phyloP scores from a whole-genome alignment of 2,888 invertebrate genomes.

The Trypoxylon attenuatum region DNA sequence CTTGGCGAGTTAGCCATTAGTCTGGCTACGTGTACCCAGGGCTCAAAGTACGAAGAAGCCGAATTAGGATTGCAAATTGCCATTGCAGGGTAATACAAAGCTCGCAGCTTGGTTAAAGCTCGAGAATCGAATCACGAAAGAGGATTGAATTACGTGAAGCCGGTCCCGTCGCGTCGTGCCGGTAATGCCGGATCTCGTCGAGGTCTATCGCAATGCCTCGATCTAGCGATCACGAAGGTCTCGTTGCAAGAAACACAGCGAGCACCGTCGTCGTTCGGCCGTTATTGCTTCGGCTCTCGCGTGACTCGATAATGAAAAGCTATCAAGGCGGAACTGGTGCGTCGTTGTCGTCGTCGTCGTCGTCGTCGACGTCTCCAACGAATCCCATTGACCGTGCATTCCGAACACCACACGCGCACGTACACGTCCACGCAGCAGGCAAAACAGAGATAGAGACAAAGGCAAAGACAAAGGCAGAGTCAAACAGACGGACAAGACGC shows the following conservation, averaged over 20 bases:
- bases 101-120: slow-evolving; percentile 31
- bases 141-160: slow-evolving; percentile 40
- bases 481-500: too few species aligned
- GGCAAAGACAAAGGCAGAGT: too few species aligned
- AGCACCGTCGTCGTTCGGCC: slow-evolving; percentile 4
- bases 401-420: slow-evolving; percentile 6
- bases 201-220: slow-evolving; percentile 34
- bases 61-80: slow-evolving; percentile 36
- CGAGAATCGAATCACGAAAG: slow-evolving; percentile 42
- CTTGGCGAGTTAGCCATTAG: not conserved
- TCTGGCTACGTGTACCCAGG: not conserved
- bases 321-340: slow-evolving; percentile 36
- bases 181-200: slow-evolving; percentile 22
- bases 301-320: slow-evolving; percentile 50
- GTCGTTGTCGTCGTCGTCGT: slow-evolving; percentile 32
- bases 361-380: too few species aligned
- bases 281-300: slow-evolving; percentile 36
- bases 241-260: slow-evolving; percentile 21
- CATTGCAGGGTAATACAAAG: slow-evolving; percentile 35
- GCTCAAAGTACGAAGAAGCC: slow-evolving; percentile 24
- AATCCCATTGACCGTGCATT: slow-evolving; percentile 30
- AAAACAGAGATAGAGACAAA: too few species aligned
- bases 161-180: slow-evolving; percentile 11
- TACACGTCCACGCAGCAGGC: not conserved
- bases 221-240: slow-evolving; percentile 28